Conservation (phyloP, 2,797 vertebrate species). For the Myotis myotis region DNA sequence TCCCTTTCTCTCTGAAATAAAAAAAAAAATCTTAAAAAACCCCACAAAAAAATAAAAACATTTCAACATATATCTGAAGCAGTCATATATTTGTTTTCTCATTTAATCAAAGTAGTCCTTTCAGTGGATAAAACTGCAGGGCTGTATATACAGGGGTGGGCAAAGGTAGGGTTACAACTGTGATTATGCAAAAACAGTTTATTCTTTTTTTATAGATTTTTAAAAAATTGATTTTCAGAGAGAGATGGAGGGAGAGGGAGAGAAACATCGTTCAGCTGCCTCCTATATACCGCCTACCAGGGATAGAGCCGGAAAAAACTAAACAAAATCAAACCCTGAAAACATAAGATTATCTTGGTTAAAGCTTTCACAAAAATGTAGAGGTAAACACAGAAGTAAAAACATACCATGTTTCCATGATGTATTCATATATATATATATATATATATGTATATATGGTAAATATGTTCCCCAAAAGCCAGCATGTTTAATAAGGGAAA, state of each 20-base stretch:
- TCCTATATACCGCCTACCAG: too few relatives aligned
- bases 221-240: too few relatives aligned
- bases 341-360: neutral
- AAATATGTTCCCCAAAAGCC: neutral
- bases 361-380: neutral
- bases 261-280: too few relatives aligned
- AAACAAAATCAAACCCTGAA: neutral
- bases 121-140: neutral
- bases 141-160: neutral
- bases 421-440: neutral
- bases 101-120: constrained; percentile 17
- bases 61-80: neutral
- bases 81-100: neutral
- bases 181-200: too few relatives aligned
- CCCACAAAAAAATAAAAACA: neutral
- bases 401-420: neutral
- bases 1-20: too few relatives aligned
- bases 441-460: neutral
- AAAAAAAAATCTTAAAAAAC: too few relatives aligned
- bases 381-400: constrained; percentile 16
- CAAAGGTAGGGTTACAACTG: too few relatives aligned
- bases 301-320: neutral
- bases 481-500: neutral
- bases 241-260: too few relatives aligned
- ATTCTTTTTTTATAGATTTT: too few relatives aligned